Evolutionary conservation across 2,888 invertebrate species (phyloP), one percentile per base, ranked within the genome.

Genomic region (Cryptocephalus primarius): DNA sequence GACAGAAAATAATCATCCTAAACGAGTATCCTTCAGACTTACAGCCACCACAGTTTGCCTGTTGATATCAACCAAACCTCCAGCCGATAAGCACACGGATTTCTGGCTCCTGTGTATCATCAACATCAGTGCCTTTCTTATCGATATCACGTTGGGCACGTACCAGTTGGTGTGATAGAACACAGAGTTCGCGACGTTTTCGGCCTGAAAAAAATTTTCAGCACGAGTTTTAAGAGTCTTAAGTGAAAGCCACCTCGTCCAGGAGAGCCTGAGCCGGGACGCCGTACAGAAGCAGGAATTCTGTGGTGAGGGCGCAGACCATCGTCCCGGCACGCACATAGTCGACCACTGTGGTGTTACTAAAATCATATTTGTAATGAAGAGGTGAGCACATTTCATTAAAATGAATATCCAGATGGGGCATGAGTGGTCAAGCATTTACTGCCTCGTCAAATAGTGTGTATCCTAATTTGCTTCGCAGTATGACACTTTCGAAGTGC

Each of bases 121-220:
- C 10, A 52, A 47, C 9, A 48, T 44, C 2, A 52, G 10, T 14
- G 48, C 22, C 42, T 49, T 54, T 12, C 52, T 45, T 9, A 51
- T 13, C 1, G 48, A 49, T 11, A 49, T 38, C n/a, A 48, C 48
- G 33, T 49, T 44, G 9, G 54, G 48, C 10, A 54, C 38, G 33
- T 54, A 51, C 54, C 54, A 54, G 8, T 51, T 31, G 14, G 47
- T 48, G 36, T 51, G 48, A 22, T 48, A 51, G 38, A 52, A 54
- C 9, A 49, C 45, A 12, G 50, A 47, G 40, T 51, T 43, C 9
- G 48, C 46, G 11, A 54, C 45, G 34, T 48, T 46, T 42, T 46
- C 45, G 33, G 48, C 51, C 53, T 53, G 13, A 41, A 48, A 46
- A 33, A 39, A 4, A 6, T 22, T 32, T 9, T 22, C 6, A 22